A percentile compares a stretch with the other conserved stretches of the same genome.
Evolutionary conservation across 2,888 invertebrate genomes (phyloP).

Genomic region (Frankliniella intonsa): DNA sequence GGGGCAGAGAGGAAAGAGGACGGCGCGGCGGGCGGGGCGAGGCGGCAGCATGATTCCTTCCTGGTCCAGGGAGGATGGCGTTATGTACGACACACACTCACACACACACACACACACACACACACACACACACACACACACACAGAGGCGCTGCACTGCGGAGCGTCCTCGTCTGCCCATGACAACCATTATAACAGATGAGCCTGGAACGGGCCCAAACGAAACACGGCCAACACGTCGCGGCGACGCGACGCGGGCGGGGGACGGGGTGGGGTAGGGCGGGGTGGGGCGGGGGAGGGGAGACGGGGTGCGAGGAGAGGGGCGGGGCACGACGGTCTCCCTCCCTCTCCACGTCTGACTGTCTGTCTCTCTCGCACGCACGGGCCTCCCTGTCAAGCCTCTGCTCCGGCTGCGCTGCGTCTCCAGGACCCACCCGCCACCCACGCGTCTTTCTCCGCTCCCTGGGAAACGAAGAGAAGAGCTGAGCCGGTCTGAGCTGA

Average conservation of each 20-base stretch:
- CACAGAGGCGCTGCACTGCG: background rate
- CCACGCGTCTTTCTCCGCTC: too few relatives aligned
- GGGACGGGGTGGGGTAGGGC: background rate
- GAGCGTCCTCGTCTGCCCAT: too few relatives aligned
- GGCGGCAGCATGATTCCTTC: background rate
- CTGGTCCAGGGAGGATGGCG: background rate
- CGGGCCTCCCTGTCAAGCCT: too few relatives aligned
- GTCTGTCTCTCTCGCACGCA: too few relatives aligned
- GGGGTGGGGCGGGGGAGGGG: background rate
- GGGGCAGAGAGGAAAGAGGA: background rate
- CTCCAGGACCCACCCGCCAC: too few relatives aligned
- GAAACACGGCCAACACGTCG: background rate
- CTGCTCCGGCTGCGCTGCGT: too few relatives aligned
- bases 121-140: too few relatives aligned
- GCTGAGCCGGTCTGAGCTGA: too few relatives aligned
- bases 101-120: too few relatives aligned
- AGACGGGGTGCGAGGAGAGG: background rate
- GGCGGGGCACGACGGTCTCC: background rate
- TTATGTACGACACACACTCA: background rate
- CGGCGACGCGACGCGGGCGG: too few relatives aligned
- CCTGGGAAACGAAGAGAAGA: too few relatives aligned
- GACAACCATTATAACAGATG: slow-evolving; percentile 6
- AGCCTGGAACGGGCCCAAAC: slow-evolving; percentile 10
- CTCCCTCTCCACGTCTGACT: too few relatives aligned
- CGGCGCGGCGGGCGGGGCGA: background rate